Evolutionary conservation across 2,113 vertebrate genomes (phyloP), one percentile per base, ranked within the genome.

Genomic region (human (Homo sapiens)): DNA sequence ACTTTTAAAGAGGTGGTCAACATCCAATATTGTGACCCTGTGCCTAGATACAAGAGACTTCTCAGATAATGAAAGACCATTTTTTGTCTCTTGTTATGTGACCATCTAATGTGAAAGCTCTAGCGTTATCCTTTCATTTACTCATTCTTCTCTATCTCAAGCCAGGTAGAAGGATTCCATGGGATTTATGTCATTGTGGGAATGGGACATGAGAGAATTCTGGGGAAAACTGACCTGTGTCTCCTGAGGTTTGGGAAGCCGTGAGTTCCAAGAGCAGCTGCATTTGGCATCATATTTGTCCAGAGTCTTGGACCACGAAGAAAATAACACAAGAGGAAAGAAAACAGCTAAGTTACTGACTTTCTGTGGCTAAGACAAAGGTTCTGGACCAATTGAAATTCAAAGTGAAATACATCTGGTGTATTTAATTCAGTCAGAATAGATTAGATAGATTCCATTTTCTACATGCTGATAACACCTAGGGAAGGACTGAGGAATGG

Each of bases 371-470:
- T 80, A 92, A 97, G 91, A 35, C 50, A 0, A 30, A 80, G n/a
- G 32, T 95, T 97, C 55, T 45, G 73, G 73, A 73, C 79, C 87
- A 97, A 5, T 94, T 87, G 88, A 97, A 98, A 97, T 93, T 64
- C 76, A 32, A 64, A 89, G 32, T 92, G 89, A 97, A 97, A 72
- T 1, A 12, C 4, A 45, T 72, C 96, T 98, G 96, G 93, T 96
- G 93, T 83, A 43, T 96, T 94, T 97, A 95, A 89, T 55, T 95
- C 80, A 59, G 85, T 94, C 87, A 22, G 32, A 94, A 79, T 72
- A 96, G 70, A 61, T 48, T 0, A 8, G 76, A 48, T 50, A 93
- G 27, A 94, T 93, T 97, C 90, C 48, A 98, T 96, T 98, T 97
- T 97, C 93, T 94, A 92, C 48, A 68, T 97, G 91, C 18, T 80